Base-by-base conservation (phyloP, 37 sponge, comb jelly and placozoan genomes). In the Aplysina aerophoba region DNA sequence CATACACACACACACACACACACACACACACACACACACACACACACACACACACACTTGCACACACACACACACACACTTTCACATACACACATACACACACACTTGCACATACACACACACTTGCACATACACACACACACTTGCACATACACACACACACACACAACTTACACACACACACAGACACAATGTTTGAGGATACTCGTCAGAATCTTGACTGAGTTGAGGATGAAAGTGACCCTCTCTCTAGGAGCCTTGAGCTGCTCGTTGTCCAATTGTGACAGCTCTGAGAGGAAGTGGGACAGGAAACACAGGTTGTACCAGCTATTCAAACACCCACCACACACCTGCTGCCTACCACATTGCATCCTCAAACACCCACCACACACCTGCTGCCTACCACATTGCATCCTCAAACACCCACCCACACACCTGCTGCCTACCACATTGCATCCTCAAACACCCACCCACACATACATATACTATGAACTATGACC, bases 171-270 rank as follows among this genome's bases (percentile, higher is more conserved):
- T 30, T 30, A 65, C 33, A n/a, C 71, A n/a, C 71, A 69, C 33
- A 1, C 71, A 69, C 34, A 30, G 4, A 30, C 71, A 69, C 71
- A 31, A 69, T 34, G 34, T 16, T 34, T 67, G 28, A 6, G 89
- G 89, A 89, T 92, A 92, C 92, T 92, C 39, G 86, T 61, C 68
- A 92, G 37, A 34, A 92, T 79, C 11, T 55, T 83, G 35, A 92
- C 79, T 34, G 68, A 81, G 83, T 92, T 92, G 63, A 92, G 86
- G 36, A 92, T 68, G 73, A 89, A 92, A 0, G 81, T 30, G 1
- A 92, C 80, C 63, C 86, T 92, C 81, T 92, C 92, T 55, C 71
- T 61, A 0, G 92, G 92, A 25, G 92, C 85, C 55, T 84, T 88
- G 78, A 36, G 41, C 53, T 44, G 44, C 37, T 75, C 78, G 54